These are phyloP conservation scores for Ceratotherium simum DNA, from an alignment of 2,113 vertebrate species.

Conservation along the genomic window DNA sequence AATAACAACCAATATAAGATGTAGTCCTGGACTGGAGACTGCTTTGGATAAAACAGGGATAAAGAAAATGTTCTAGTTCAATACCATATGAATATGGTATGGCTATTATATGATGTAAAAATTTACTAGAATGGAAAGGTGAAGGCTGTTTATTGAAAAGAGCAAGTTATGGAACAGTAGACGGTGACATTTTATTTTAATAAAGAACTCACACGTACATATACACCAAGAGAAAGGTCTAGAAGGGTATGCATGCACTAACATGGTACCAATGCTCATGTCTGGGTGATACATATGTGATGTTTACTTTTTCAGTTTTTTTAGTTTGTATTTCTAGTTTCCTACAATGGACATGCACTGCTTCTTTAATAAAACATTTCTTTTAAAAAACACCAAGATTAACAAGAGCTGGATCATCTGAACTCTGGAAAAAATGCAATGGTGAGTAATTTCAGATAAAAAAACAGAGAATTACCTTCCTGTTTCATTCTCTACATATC, in stretches of 20 bases:
- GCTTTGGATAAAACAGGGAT: neutral
- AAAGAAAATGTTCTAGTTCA: neutral
- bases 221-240: neutral
- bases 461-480: neutral
- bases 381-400: neutral
- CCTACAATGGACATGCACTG: neutral
- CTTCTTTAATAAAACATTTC: neutral
- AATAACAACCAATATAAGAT: neutral
- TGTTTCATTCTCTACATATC: constrained; percentile 14
- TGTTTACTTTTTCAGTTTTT: neutral
- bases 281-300: neutral
- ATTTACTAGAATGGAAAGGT: neutral
- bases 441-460: neutral
- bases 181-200: neutral
- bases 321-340: constrained; percentile 12
- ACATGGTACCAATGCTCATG: neutral
- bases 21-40: neutral
- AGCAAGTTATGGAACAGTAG: neutral
- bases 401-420: neutral
- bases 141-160: neutral
- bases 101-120: neutral
- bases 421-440: constrained; percentile 17
- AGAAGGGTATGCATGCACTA: neutral
- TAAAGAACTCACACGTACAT: neutral
- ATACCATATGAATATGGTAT: neutral